Conservation (phyloP, 2,888 invertebrate genomes). For the Caenorhabditis sinica region DNA sequence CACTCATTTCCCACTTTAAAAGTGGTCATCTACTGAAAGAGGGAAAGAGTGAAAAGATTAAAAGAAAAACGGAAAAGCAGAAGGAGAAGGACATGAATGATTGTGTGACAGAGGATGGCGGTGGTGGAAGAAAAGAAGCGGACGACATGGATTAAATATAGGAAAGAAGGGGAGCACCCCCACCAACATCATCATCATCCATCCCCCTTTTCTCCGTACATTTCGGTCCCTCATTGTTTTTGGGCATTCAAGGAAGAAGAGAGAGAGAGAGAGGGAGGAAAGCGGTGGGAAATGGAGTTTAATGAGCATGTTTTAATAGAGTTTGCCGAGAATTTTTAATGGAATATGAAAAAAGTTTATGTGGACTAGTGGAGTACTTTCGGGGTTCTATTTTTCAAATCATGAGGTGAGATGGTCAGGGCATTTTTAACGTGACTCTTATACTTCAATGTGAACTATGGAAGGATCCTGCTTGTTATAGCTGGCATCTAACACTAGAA, state of each 20-base stretch:
- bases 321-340: conserved; percentile 29
- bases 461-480: no score
- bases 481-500: no score
- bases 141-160: conserved; percentile 52
- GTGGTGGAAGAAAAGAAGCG: conserved; percentile 19
- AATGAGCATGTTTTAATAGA: conserved; percentile 43
- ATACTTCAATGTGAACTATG: no score
- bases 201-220: conserved; percentile 42
- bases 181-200: conserved; percentile 36
- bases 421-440: no score
- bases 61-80: conserved; percentile 38
- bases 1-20: conserved; percentile 24
- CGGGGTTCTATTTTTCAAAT: neutral
- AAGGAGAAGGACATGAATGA: conserved; percentile 59
- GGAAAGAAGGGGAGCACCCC: conserved; percentile 23
- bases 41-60: conserved; percentile 37
- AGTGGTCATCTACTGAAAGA: conserved; percentile 38
- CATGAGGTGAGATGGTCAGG: no score
- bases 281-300: conserved; percentile 35
- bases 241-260: conserved; percentile 31
- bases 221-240: conserved; percentile 49
- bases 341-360: conserved; percentile 18
- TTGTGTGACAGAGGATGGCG: conserved; percentile 45
- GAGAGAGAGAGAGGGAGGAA: conserved; percentile 17
- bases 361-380: neutral